Percentiles rank a stretch among this genome's conserved stretches.
Evolutionary conservation across 2,113 vertebrate species (phyloP).

Genomic region (Crotalus tigris): DNA sequence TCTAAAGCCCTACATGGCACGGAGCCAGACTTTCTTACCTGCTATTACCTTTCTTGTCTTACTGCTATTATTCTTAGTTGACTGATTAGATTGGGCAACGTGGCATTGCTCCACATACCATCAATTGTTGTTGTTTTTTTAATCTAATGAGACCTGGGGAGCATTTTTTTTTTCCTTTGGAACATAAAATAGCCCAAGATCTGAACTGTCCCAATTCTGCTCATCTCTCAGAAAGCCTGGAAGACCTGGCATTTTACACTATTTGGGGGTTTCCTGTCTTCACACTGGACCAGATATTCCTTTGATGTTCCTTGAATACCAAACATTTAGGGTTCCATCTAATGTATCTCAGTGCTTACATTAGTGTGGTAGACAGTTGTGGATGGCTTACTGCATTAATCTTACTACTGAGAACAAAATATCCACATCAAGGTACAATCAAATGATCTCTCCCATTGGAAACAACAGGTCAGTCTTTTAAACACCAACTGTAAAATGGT

Average conservation of each 20-base stretch:
- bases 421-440: slow-evolving; percentile 33
- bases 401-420: slow-evolving; percentile 51
- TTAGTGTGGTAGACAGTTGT: not conserved
- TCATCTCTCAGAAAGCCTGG: not conserved
- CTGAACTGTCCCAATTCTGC: not conserved
- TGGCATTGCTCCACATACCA: not conserved
- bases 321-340: not conserved
- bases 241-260: not conserved
- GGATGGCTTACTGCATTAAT: slow-evolving; percentile 37
- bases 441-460: slow-evolving; percentile 34
- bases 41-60: not conserved
- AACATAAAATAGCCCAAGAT: not conserved
- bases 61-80: not conserved
- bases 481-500: not conserved
- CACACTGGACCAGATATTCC: not conserved
- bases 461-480: slow-evolving; percentile 28
- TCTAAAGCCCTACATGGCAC: not conserved
- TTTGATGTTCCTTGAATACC: not conserved
- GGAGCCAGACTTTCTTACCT: not conserved
- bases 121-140: not conserved
- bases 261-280: not conserved
- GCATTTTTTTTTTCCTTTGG: not conserved
- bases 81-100: not conserved
- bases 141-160: not conserved
- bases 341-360: not conserved